These are phyloP conservation scores for Phthorimaea operculella DNA, from an alignment of 1,140 invertebrate genomes.

Conservation along the genomic window DNA sequence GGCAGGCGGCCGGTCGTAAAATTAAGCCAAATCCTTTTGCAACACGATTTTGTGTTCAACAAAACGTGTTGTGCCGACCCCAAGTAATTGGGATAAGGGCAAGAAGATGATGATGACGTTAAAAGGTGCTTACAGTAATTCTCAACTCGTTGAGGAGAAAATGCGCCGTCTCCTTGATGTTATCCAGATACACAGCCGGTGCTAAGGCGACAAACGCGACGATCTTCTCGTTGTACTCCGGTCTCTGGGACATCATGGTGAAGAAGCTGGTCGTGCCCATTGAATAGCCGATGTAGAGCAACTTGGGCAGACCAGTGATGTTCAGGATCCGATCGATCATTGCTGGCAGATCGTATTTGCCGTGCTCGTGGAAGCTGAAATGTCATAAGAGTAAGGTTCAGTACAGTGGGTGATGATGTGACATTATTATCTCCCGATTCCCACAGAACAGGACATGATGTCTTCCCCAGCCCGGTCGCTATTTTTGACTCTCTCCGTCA, in stretches of 20 bases:
- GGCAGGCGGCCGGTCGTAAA: too few relatives aligned
- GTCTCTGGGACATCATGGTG: constrained; percentile 69
- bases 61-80: too few relatives aligned
- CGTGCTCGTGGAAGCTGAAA: constrained; percentile 52
- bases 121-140: constrained; percentile 28
- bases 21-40: too few relatives aligned
- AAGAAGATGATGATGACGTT: too few relatives aligned
- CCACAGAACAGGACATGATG: too few relatives aligned
- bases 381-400: neutral
- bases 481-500: too few relatives aligned
- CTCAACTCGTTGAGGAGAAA: constrained; percentile 29
- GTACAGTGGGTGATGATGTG: too few relatives aligned
- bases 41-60: too few relatives aligned
- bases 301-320: constrained; percentile 61
- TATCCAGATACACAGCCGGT: constrained; percentile 50
- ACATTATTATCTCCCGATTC: too few relatives aligned
- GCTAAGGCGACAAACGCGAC: constrained; percentile 54
- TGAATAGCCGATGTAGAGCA: constrained; percentile 71
- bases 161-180: constrained; percentile 26
- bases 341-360: constrained; percentile 74
- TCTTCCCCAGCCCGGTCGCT: too few relatives aligned
- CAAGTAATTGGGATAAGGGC: too few relatives aligned
- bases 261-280: constrained; percentile 74
- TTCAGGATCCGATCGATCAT: constrained; percentile 74
- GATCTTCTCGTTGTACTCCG: constrained; percentile 70